Percentiles rank a stretch among this genome's conserved stretches.
phyloP scores from a whole-genome alignment of 2,113 vertebrate genomes.

The Seriola dumerili region DNA sequence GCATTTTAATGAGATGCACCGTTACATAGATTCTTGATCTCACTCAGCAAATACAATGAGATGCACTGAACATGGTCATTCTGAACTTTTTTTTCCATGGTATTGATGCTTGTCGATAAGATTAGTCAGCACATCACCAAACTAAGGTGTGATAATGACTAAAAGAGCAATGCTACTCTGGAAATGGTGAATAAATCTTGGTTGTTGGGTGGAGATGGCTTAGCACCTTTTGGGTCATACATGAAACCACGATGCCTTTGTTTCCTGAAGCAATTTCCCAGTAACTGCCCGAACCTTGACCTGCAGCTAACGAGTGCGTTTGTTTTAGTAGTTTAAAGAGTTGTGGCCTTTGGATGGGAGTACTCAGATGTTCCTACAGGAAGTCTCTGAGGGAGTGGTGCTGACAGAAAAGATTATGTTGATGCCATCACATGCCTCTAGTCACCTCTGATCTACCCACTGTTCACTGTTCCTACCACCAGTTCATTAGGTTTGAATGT shows the following conservation, averaged over 20 bases:
- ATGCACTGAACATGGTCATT: background rate
- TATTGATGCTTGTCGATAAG: constrained; percentile 30
- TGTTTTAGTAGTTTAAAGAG: constrained; percentile 22
- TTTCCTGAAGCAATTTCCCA: constrained; percentile 3
- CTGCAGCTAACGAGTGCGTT: background rate
- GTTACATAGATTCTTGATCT: background rate
- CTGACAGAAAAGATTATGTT: constrained; percentile 33
- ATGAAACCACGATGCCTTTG: constrained; percentile 7
- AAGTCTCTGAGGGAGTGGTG: constrained; percentile 28
- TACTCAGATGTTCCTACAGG: constrained; percentile 8
- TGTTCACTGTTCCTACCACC: background rate
- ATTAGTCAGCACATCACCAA: background rate
- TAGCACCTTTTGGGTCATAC: background rate
- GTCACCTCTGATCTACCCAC: constrained; percentile 22
- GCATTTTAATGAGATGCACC: background rate
- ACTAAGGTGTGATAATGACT: constrained; percentile 16
- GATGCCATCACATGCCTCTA: constrained; percentile 8
- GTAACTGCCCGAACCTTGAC: constrained; percentile 11
- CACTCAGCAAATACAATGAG: background rate
- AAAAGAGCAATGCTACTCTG: background rate
- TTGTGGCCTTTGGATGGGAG: constrained; percentile 26
- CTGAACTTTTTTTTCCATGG: background rate
- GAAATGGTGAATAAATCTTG: constrained; percentile 7
- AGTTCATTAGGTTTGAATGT: background rate
- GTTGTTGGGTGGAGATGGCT: background rate